Conservation (phyloP, 2,113 vertebrate species). For the Carassius auratus region DNA sequence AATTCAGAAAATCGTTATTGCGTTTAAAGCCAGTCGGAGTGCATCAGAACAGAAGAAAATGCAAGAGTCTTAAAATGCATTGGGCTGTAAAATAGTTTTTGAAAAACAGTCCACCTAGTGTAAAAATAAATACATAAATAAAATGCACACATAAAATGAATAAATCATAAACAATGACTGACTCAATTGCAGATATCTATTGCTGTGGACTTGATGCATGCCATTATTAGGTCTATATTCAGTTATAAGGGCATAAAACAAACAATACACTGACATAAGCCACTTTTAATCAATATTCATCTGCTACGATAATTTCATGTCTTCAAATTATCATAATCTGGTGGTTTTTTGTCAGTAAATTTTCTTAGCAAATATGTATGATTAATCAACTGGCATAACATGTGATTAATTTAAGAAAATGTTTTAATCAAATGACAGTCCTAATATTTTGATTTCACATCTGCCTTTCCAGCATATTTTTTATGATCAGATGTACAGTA, state of each 20-base stretch:
- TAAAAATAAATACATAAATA: background rate
- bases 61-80: background rate
- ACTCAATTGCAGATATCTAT: background rate
- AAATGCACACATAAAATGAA: background rate
- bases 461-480: background rate
- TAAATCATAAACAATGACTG: background rate
- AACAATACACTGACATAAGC: background rate
- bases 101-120: background rate
- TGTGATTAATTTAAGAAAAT: background rate
- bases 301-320: background rate
- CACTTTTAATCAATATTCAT: background rate
- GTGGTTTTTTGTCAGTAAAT: background rate
- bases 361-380: background rate
- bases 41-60: background rate
- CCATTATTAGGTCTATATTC: background rate
- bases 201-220: background rate
- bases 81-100: background rate
- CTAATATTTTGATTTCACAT: background rate
- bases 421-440: background rate
- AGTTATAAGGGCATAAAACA: background rate
- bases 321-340: background rate
- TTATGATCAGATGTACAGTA: background rate
- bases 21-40: background rate
- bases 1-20: background rate
- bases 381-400: background rate